These are phyloP conservation scores for Notocelia uddmanniana DNA, from an alignment of 2,888 invertebrate species.

Conservation along the genomic window DNA sequence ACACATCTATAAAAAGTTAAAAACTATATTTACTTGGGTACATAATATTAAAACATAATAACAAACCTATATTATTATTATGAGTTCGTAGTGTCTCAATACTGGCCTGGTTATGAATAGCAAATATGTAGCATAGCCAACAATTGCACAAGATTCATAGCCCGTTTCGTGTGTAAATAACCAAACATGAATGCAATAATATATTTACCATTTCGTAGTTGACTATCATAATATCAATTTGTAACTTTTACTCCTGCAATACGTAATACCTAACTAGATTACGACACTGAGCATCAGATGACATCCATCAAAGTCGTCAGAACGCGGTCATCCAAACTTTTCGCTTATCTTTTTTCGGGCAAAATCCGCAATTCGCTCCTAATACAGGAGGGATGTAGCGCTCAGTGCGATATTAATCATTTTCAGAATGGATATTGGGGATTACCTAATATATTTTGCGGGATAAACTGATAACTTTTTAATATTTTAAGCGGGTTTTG, in stretches of 20 bases:
- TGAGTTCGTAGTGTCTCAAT: too few species aligned
- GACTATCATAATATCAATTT: background rate
- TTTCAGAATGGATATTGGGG: conserved; percentile 30
- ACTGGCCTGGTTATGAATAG: too few species aligned
- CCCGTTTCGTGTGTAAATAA: too few species aligned
- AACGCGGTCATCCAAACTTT: conserved; percentile 25
- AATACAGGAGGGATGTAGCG: too few species aligned
- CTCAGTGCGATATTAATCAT: conserved; percentile 33
- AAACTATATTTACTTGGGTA: too few species aligned
- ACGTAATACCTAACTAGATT: conserved; percentile 1
- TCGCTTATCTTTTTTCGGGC: background rate
- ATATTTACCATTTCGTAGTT: background rate
- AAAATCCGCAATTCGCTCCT: background rate
- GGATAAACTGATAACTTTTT: conserved; percentile 18
- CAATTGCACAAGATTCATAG: too few species aligned
- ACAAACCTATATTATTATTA: too few species aligned
- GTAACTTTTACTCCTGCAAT: background rate
- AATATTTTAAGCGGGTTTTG: conserved; percentile 22
- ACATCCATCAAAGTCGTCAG: conserved; percentile 33
- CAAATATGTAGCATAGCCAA: too few species aligned
- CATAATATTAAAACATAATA: too few species aligned
- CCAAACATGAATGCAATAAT: too few species aligned
- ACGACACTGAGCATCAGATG: conserved; percentile 1
- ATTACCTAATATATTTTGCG: conserved; percentile 2
- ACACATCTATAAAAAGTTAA: too few species aligned